Conservation (phyloP, 2,888 invertebrate species). For the Monoplex corrugatus region DNA sequence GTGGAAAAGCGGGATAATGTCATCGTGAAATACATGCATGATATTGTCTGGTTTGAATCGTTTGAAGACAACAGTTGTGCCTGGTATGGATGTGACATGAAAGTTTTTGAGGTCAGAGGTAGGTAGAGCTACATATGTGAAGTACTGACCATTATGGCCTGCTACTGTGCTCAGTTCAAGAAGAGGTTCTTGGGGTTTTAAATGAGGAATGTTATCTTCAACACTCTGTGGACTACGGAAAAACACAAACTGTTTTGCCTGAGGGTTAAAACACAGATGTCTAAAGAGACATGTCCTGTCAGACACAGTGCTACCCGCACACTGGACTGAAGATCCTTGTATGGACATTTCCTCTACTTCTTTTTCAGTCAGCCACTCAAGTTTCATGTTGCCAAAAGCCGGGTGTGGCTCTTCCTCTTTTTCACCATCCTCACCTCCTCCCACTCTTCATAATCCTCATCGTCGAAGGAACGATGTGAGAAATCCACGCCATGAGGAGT, state of each 20-base stretch:
- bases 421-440: neutral
- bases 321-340: neutral
- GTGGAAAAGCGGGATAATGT: conserved; percentile 82
- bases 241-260: conserved; percentile 80
- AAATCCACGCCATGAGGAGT: neutral
- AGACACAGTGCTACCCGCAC: neutral
- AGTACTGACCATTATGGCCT: conserved; percentile 79
- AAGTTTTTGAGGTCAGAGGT: conserved; percentile 62
- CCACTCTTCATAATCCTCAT: conserved; percentile 32
- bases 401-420: conserved; percentile 8
- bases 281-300: conserved; percentile 77
- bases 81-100: conserved; percentile 62
- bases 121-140: conserved; percentile 77
- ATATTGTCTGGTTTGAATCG: conserved; percentile 84
- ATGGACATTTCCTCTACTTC: neutral
- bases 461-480: neutral
- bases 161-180: conserved; percentile 80
- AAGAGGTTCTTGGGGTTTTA: conserved; percentile 70
- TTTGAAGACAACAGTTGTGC: conserved; percentile 76
- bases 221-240: conserved; percentile 75
- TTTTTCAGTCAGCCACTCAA: neutral
- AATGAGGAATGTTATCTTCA: conserved; percentile 66
- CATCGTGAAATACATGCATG: conserved; percentile 84
- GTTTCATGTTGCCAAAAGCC: neutral
- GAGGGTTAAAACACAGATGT: conserved; percentile 81